Percentiles rank a stretch among this genome's conserved stretches.
Conservation (phyloP, 2,888 invertebrate genomes). For the Drosophila siamana region DNA sequence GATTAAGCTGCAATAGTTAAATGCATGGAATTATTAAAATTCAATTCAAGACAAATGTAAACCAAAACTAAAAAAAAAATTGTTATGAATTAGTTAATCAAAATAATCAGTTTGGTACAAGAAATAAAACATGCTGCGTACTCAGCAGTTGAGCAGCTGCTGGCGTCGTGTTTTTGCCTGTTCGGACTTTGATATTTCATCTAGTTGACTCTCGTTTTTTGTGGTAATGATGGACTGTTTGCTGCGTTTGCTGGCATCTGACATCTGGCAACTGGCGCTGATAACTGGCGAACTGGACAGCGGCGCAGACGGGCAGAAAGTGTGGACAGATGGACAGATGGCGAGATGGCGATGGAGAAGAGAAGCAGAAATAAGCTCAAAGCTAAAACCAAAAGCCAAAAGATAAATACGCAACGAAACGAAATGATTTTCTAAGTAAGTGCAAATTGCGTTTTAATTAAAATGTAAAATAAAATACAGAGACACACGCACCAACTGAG, state of each 20-base stretch:
- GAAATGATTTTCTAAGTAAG: constrained; percentile 80
- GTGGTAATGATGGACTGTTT: constrained; percentile 35
- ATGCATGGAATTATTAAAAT: too few species aligned
- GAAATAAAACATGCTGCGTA: too few species aligned
- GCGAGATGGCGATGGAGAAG: background rate
- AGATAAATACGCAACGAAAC: constrained; percentile 68
- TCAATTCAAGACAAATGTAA: too few species aligned
- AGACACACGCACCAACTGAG: constrained; percentile 3
- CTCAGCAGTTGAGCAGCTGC: background rate
- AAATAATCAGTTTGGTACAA: too few species aligned
- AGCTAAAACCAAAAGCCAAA: constrained; percentile 60
- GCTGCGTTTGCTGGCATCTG: constrained; percentile 16
- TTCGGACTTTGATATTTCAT: constrained; percentile 23
- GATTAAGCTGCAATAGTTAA: too few species aligned
- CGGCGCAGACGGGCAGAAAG: background rate
- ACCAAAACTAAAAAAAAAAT: too few species aligned
- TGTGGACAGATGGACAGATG: background rate
- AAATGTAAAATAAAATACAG: constrained; percentile 77
- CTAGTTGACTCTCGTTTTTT: constrained; percentile 36
- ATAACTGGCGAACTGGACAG: constrained; percentile 30
- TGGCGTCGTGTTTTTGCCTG: background rate
- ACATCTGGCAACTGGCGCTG: constrained; percentile 20
- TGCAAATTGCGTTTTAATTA: constrained; percentile 80
- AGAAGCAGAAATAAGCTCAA: constrained; percentile 23
- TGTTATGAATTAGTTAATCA: too few species aligned